Evolutionary conservation across 2,888 invertebrate genomes (phyloP).

Genomic region (Agriotes lineatus): DNA sequence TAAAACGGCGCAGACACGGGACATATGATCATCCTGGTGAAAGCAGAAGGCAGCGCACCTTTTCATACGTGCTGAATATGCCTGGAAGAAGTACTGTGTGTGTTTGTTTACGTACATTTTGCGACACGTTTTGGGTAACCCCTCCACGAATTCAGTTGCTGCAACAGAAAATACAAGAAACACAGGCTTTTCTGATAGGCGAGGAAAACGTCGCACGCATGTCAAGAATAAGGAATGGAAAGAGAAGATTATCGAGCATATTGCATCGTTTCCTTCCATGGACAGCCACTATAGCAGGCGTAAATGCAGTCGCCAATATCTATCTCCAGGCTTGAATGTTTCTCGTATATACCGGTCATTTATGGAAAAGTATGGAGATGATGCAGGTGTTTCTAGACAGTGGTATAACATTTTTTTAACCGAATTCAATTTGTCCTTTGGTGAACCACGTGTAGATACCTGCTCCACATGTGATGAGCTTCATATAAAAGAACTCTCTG

Average conservation of each 20-base stretch:
- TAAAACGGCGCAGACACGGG: not conserved
- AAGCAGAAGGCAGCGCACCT: not conserved
- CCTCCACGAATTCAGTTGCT: not conserved
- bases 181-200: too few species aligned
- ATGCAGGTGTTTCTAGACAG: not conserved
- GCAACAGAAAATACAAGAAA: not conserved
- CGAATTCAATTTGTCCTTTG: not conserved
- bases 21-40: not conserved
- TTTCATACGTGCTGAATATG: not conserved
- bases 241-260: not conserved
- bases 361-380: not conserved
- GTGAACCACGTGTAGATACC: not conserved
- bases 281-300: not conserved
- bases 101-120: not conserved
- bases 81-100: not conserved
- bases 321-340: not conserved
- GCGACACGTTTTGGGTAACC: not conserved
- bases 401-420: not conserved
- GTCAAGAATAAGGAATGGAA: not conserved
- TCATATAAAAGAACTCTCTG: not conserved
- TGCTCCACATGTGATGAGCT: not conserved
- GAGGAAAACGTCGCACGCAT: not conserved
- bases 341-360: not conserved
- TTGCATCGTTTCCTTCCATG: not conserved
- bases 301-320: not conserved